Conservation (phyloP, 2,113 vertebrate species). For the Elephantulus edwardii region DNA sequence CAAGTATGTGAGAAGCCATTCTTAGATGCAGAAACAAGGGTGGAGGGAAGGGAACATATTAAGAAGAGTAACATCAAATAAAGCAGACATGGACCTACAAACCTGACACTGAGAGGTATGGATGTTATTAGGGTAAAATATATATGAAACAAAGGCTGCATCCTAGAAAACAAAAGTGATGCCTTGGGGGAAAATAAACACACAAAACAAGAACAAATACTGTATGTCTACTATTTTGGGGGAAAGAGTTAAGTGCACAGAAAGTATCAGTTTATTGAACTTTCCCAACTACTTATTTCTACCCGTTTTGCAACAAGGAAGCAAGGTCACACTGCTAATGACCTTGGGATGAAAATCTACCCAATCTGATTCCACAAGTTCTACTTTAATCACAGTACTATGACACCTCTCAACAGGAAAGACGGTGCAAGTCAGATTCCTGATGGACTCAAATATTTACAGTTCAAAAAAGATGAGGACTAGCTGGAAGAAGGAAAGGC, state of each 20-base stretch:
- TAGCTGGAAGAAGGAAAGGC: background rate
- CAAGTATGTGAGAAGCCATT: background rate
- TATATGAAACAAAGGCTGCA: background rate
- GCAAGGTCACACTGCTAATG: background rate
- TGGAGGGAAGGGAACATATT: rapidly evolving
- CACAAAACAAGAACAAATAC: background rate
- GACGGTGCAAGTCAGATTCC: background rate
- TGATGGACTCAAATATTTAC: background rate
- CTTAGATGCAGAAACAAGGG: background rate
- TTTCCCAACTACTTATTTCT: background rate
- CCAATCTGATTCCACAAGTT: background rate
- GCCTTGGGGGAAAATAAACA: background rate
- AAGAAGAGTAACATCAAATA: background rate
- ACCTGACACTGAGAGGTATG: background rate
- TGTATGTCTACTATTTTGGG: background rate
- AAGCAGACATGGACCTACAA: background rate
- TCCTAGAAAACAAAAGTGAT: background rate
- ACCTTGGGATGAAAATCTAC: background rate
- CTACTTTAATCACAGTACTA: background rate
- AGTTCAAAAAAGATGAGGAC: background rate
- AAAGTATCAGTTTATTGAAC: background rate
- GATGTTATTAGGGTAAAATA: background rate
- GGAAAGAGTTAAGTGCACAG: background rate
- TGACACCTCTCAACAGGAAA: background rate
- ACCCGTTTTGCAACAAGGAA: background rate